Evolutionary conservation across 1,140 invertebrate species (phyloP).

Genomic region (Hydropsyche tenuis): DNA sequence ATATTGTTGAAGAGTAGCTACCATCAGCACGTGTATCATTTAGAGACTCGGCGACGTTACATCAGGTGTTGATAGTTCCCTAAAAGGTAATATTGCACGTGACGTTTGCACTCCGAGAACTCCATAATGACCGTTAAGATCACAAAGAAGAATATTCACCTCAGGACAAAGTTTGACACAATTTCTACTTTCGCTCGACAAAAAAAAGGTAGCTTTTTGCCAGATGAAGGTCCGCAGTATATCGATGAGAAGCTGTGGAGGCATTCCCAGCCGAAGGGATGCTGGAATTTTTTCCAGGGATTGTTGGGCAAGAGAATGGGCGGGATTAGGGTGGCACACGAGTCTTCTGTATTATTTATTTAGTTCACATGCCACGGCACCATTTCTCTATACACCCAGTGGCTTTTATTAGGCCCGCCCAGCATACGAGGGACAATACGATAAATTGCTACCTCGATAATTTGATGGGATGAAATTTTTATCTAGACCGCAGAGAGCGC

Average conservation of each 20-base stretch:
- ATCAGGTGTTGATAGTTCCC: too few relatives aligned
- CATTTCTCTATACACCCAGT: constrained; percentile 41
- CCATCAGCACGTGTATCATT: too few relatives aligned
- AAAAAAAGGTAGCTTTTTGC: constrained; percentile 20
- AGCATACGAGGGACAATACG: constrained; percentile 33
- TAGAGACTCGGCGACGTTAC: too few relatives aligned
- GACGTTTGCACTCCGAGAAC: too few relatives aligned
- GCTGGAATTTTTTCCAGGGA: neutral
- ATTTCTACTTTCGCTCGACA: neutral
- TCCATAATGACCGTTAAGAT: too few relatives aligned
- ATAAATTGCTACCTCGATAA: constrained; percentile 42
- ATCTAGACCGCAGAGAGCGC: constrained; percentile 19
- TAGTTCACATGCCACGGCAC: constrained; percentile 38
- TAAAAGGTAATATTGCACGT: too few relatives aligned
- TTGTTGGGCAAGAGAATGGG: neutral
- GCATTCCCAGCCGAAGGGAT: neutral
- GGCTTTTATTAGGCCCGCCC: constrained; percentile 38
- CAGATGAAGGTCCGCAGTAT: constrained; percentile 30
- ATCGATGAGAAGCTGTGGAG: constrained; percentile 25
- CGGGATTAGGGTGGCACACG: constrained; percentile 17
- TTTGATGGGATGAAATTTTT: constrained; percentile 42
- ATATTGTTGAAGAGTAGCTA: too few relatives aligned
- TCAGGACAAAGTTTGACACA: neutral
- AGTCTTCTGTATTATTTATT: constrained; percentile 39
- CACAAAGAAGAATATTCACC: neutral